Evolutionary conservation across 2,113 vertebrate species (phyloP).

Genomic region (Scortum barcoo): DNA sequence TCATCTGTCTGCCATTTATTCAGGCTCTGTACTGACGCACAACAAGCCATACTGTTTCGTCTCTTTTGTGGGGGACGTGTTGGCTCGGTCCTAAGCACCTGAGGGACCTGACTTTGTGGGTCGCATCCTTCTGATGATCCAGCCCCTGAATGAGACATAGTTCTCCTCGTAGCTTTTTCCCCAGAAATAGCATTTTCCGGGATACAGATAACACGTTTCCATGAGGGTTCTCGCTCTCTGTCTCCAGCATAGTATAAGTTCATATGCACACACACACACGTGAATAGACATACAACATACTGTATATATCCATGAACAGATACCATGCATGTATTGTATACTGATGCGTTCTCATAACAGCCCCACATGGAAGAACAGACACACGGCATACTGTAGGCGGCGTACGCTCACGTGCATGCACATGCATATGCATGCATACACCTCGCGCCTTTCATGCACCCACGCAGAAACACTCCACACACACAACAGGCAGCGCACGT

Average conservation of each 20-base stretch:
- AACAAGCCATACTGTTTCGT: not conserved
- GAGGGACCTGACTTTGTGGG: not conserved
- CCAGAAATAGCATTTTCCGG: slow-evolving; percentile 15
- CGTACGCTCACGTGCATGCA: not conserved
- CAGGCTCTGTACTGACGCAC: slow-evolving; percentile 4
- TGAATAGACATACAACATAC: not conserved
- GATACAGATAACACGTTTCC: slow-evolving; percentile 37
- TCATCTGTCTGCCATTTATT: slow-evolving; percentile 35
- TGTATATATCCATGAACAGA: not conserved
- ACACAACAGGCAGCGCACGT: slow-evolving; percentile 19
- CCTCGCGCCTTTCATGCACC: slow-evolving; percentile 31
- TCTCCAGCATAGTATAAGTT: not conserved
- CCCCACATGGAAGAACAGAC: not conserved
- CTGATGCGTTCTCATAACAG: not conserved
- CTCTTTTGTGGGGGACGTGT: not conserved
- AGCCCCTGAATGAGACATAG: not conserved
- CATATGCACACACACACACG: not conserved
- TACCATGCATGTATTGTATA: not conserved
- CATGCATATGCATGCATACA: not conserved
- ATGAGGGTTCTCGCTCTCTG: not conserved
- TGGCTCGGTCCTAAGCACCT: not conserved
- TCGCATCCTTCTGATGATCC: not conserved
- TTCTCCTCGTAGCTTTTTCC: not conserved
- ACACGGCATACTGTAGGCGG: not conserved
- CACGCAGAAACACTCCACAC: slow-evolving; percentile 20